A percentile compares a stretch with the other conserved stretches of the same genome.
phyloP scores from a whole-genome alignment of 2,113 vertebrate genomes.

The Eulemur macaco region DNA sequence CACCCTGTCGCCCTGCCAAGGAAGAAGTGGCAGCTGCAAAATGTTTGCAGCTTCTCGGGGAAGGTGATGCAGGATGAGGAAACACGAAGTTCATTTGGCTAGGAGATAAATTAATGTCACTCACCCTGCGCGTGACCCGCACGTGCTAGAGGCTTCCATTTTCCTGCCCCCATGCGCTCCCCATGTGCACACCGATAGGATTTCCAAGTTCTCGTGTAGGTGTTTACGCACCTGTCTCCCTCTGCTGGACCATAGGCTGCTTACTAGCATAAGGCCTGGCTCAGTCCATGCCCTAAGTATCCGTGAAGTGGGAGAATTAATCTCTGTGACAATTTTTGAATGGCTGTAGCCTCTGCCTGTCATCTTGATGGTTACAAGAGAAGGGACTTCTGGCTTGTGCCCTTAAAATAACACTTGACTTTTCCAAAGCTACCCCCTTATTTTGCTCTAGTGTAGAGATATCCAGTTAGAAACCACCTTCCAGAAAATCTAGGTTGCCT shows the following conservation, averaged over 20 bases:
- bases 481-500: background rate
- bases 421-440: background rate
- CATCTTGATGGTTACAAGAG: background rate
- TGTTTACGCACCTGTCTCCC: background rate
- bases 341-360: background rate
- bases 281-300: background rate
- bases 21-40: background rate
- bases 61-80: background rate
- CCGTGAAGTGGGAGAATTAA: background rate
- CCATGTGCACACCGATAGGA: background rate
- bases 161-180: background rate
- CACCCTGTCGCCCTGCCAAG: background rate
- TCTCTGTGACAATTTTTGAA: background rate
- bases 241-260: background rate
- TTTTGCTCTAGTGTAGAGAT: background rate
- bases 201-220: background rate
- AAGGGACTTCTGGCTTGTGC: background rate
- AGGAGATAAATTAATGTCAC: background rate
- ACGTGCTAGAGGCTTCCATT: background rate
- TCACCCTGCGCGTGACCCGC: background rate
- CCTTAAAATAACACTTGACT: background rate
- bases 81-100: slow-evolving; percentile 19
- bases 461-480: background rate
- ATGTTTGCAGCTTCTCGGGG: background rate
- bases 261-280: background rate